Evolutionary conservation across 2,113 vertebrate genomes (phyloP), one percentile per base, ranked within the genome.

Genomic region (Rhinoderma darwinii): DNA sequence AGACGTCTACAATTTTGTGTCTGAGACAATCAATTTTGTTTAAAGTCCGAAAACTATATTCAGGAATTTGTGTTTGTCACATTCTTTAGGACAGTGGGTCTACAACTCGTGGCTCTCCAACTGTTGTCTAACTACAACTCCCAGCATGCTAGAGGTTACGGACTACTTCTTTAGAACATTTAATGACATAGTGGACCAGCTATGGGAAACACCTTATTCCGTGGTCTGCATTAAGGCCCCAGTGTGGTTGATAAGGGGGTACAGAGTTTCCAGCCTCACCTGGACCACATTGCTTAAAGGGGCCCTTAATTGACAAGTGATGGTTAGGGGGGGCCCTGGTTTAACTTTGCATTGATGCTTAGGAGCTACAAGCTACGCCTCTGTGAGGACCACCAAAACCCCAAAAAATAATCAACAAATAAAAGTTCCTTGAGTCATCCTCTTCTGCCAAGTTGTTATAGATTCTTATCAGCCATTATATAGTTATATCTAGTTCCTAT

Each of bases 1-100:
- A 77, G 30, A 56, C 4, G 6, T 79, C 51, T 30, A n/a, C 32
- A 80, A 18, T 68, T 89, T 88, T 88, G 82, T 90, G 94, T 72
- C 92, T 87, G 90, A 91, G 95, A 95, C 94, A 95, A 95, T 95
- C 95, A 91, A n/a, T 90, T 89, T 89, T 83, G 88, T 90, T 89
- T 89, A 75, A 86, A 66, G 89, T 89, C 86, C 30, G 79, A 89
- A 89, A 91, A 93, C 90, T 88, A 5, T 83, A 90, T 93, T 93
- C n/a, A 51, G 18, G 25, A 54, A 51, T 51, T 78, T 78, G 15
- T 54, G 74, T 18, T 54, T 35, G 11, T 35, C 35, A 35, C 27
- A 78, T 78, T 59, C 12, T 59, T 22, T 78, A 72, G 37, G 2
- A 72, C 11, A 30, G 27, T 3, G 61, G n/a, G 17, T 37, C 30